phyloP scores from a whole-genome alignment of 2,888 invertebrate genomes.

The Tachina grossa region DNA sequence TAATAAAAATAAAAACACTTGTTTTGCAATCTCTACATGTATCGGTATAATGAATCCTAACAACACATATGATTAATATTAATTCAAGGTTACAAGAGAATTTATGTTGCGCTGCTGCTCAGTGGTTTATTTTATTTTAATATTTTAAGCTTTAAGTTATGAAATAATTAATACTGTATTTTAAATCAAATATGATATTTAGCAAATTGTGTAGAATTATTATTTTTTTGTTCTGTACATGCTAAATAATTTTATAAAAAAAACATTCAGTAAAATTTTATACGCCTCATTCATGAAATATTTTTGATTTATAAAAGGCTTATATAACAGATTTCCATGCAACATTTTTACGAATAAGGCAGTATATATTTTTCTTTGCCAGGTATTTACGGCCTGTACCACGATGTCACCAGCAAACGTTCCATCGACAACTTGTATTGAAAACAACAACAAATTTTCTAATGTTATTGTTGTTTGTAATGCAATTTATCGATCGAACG shows the following conservation, averaged over 20 bases:
- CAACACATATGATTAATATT: constrained; percentile 62
- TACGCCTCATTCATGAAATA: no score
- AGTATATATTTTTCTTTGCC: no score
- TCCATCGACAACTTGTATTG: no score
- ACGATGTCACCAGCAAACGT: no score
- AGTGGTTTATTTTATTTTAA: constrained; percentile 15
- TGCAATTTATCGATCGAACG: no score
- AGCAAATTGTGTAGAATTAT: neutral
- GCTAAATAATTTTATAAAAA: no score
- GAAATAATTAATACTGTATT: neutral
- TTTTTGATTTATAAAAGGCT: no score
- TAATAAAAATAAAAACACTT: neutral
- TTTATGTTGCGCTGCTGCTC: constrained; percentile 29
- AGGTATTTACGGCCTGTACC: no score
- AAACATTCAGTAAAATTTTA: neutral
- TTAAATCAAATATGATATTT: neutral
- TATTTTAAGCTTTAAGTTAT: neutral
- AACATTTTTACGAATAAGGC: no score
- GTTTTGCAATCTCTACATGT: neutral
- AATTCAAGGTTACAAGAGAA: constrained; percentile 66
- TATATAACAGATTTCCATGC: no score
- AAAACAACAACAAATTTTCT: no score
- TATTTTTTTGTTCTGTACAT: neutral
- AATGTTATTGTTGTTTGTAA: no score
- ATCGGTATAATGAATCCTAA: constrained; percentile 1